Conservation (phyloP, 1,140 invertebrate genomes). For the Aphaenogaster ashmeadi region DNA sequence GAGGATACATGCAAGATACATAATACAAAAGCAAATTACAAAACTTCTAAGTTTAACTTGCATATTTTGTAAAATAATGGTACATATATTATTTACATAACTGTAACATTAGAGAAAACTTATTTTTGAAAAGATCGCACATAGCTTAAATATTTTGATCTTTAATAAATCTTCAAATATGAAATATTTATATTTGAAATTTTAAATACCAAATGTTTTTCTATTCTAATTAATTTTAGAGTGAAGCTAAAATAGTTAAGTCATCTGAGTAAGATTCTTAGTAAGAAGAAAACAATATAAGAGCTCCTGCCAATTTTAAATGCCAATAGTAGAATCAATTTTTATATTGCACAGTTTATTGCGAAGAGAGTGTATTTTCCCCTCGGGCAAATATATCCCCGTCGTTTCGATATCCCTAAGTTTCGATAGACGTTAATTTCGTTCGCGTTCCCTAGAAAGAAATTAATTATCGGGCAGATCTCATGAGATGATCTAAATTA, state of each 20-base stretch:
- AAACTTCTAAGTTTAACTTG: too few relatives aligned
- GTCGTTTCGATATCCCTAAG: not conserved
- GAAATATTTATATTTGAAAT: not conserved
- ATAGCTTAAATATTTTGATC: not conserved
- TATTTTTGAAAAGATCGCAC: not conserved
- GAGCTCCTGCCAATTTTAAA: not conserved
- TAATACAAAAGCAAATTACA: too few relatives aligned
- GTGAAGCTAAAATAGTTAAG: not conserved
- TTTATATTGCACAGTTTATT: not conserved
- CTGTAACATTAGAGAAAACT: not conserved
- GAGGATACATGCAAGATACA: too few relatives aligned
- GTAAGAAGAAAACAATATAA: not conserved
- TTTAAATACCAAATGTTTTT: not conserved
- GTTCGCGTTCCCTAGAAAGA: not conserved
- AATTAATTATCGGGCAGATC: not conserved
- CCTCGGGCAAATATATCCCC: not conserved
- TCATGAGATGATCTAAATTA: not conserved
- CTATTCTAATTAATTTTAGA: slow-evolving; percentile 22
- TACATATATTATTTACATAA: not conserved
- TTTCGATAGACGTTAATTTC: slow-evolving; percentile 16
- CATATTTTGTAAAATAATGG: not conserved
- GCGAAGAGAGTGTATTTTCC: not conserved
- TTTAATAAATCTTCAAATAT: not conserved
- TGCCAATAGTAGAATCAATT: not conserved
- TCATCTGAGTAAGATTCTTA: not conserved